Evolutionary conservation across 2,888 invertebrate genomes (phyloP), one percentile per base, ranked within the genome.

Genomic region (Listrodromus nycthemerus): DNA sequence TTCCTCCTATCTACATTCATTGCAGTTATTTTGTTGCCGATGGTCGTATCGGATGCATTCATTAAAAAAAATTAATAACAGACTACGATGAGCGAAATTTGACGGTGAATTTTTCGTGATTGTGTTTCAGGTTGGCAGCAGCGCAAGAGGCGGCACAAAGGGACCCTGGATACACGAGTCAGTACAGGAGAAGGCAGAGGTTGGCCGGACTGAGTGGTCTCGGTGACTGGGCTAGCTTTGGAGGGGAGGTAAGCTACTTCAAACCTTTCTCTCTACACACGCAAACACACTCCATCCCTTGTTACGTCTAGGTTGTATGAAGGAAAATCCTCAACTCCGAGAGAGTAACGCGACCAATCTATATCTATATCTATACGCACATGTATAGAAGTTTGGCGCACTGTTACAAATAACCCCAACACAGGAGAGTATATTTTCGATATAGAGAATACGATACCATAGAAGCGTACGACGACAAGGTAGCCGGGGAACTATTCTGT

Each of bases 101-200:
- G n/a, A 55, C 48, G 37, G 63, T 52, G 67, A 27, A 33, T 58
- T 1, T 69, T 65, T 75, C 69, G 33, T 77, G 66, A 75, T 69
- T 87, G 75, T 85, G 86, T 65, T 87, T 90, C 95, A 97, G 97
- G 97, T 97, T 97, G 97, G 97, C 97, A 96, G 97, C 97, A 96
- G 97, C 97, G 96, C 97, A 97, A 96, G 97, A 97, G 97, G 97
- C 97, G 96, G 97, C 97, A 91, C 92, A 92, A 93, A 91, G 92
- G 92, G 91, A 93, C 89, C 88, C 93, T 93, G 93, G 92, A 92
- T 93, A 92, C 91, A 86, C 92, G 92, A 92, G 92, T 92, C 93
- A 92, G 91, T 92, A 93, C 92, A 91, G 92, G 92, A 92, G 93
- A 92, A 91, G 93, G 92, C 91, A 91, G 93, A 92, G 91, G 91